Evolutionary conservation across 2,113 vertebrate genomes (phyloP).

Genomic region (Mirza zaza): DNA sequence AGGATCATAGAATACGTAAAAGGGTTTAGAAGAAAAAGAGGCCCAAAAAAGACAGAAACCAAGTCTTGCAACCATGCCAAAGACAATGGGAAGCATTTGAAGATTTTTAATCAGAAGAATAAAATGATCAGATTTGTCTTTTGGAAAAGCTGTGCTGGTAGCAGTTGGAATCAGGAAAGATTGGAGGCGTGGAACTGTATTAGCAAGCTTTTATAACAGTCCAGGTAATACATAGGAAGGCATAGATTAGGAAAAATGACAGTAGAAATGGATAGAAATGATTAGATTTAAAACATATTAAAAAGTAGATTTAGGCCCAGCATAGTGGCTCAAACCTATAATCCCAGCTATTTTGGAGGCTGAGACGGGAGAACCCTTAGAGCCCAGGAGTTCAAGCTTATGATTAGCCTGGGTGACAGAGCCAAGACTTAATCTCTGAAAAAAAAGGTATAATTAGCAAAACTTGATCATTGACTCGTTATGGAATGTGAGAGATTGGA

Average conservation of each 20-base stretch:
- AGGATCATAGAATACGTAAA: background rate
- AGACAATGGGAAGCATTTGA: background rate
- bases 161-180: background rate
- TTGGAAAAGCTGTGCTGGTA: background rate
- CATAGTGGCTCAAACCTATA: too few species aligned
- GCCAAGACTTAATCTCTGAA: too few species aligned
- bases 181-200: background rate
- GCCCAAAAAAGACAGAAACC: background rate
- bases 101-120: background rate
- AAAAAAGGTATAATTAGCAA: constrained; percentile 9
- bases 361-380: too few species aligned
- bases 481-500: background rate
- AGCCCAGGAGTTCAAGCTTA: too few species aligned
- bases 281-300: background rate
- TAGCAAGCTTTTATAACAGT: background rate
- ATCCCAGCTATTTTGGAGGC: too few species aligned
- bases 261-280: background rate
- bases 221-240: background rate
- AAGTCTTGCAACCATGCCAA: background rate
- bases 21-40: background rate
- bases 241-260: background rate
- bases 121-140: background rate
- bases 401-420: too few species aligned
- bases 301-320: background rate
- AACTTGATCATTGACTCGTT: background rate